Conservation (phyloP, 2,113 vertebrate genomes). For the Embiotoca jacksoni region DNA sequence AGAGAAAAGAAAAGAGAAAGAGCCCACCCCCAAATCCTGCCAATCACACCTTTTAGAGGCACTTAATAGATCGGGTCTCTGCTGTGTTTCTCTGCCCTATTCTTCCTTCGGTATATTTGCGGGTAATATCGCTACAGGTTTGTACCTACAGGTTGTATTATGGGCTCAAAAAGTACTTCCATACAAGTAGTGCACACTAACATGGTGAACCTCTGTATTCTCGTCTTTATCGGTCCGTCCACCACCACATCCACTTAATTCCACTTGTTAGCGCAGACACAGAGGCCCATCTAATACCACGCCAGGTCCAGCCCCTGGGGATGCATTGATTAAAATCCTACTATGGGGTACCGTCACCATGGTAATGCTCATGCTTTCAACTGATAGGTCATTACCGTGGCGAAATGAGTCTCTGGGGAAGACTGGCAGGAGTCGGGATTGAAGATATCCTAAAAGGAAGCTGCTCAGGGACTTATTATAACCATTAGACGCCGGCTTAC, state of each 20-base stretch:
- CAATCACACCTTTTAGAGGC: slow-evolving; percentile 30
- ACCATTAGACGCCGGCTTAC: slow-evolving; percentile 7
- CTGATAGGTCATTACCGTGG: slow-evolving; percentile 71
- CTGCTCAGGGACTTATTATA: slow-evolving; percentile 56
- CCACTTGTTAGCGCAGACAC: slow-evolving; percentile 46
- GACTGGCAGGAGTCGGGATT: slow-evolving; percentile 52
- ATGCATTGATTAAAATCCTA: slow-evolving; percentile 70
- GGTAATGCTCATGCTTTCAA: slow-evolving; percentile 53
- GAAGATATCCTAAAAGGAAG: slow-evolving; percentile 50
- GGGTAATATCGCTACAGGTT: slow-evolving; percentile 1
- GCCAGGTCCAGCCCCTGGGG: slow-evolving; percentile 45
- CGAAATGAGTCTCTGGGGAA: slow-evolving; percentile 61
- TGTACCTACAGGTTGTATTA: slow-evolving; percentile 21
- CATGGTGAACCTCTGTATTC: slow-evolving; percentile 31
- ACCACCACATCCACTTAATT: slow-evolving; percentile 64
- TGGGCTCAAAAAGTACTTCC: slow-evolving; percentile 34
- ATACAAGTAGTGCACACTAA: slow-evolving; percentile 17
- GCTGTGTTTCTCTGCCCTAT: neutral
- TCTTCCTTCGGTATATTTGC: slow-evolving; percentile 5
- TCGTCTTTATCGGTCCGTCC: slow-evolving; percentile 43
- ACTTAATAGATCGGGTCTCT: slow-evolving; percentile 17
- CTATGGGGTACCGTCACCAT: slow-evolving; percentile 63
- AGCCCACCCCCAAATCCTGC: slow-evolving; percentile 27
- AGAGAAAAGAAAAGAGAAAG: slow-evolving; percentile 22
- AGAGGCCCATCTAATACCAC: slow-evolving; percentile 48